Base-by-base conservation (phyloP, 2,797 vertebrate genomes). In the Sebastes hubbsi region DNA sequence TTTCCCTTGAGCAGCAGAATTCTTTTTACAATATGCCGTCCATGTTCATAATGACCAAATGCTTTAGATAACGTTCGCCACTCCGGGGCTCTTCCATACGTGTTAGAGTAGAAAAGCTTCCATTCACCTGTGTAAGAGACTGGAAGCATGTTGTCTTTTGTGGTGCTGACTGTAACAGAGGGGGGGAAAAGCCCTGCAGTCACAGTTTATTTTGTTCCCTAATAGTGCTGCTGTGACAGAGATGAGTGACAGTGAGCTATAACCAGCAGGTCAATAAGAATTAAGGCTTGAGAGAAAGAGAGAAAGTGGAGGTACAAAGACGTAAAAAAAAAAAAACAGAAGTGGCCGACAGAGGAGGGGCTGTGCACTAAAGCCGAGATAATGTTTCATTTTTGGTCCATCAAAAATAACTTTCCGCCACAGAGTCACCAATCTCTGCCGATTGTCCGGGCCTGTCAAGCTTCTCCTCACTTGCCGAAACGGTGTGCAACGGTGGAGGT, bases 251-350 rank as follows among this genome's bases (percentile, higher is more conserved):
- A 75, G 72, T 38, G 25, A 86, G 80, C 84, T 91, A 85, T 84
- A 88, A 87, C 86, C 75, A 72, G 74, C 77, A 80, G 81, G 85
- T 88, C 90, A 90, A 86, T 90, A 80, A 63, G 27, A 85, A 88
- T 81, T 77, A 77, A 62, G 38, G 70, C 62, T 61, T 54, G 13
- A 85, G 61, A 77, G 52, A 71, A 75, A 76, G 63, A 72, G 64
- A 69, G 38, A 65, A 58, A 75, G 72, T 54, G 20, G 6, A 80
- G 52, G 49, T 63, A 69, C 32, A 59, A 25, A 72, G 70, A 54
- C 6, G 13, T 63, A 30, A 22, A 54, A 49, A 49, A 54, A 54
- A 2, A 5, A 22, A 22, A 1, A 13, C 1, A 38, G 5, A 73
- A 67, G 42, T 42, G 49, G 25, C n/a, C 0, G 13, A 30, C 20